Base-by-base conservation (phyloP, 1,140 invertebrate species). In the Cyclina sinensis region DNA sequence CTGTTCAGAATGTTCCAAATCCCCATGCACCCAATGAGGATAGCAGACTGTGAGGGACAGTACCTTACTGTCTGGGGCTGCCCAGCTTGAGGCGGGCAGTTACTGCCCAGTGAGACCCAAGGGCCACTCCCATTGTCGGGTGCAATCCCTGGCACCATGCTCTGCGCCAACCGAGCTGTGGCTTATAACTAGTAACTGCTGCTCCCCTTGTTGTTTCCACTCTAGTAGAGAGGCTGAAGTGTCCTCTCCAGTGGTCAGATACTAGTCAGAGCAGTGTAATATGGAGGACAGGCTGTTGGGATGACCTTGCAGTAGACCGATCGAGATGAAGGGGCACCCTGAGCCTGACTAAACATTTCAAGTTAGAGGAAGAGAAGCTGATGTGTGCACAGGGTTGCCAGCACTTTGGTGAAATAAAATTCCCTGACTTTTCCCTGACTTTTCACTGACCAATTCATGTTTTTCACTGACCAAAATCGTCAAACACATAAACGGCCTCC, bases 1-100 rank as follows among this genome's bases (percentile, higher is more conserved):
- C 70, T 86, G 57, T 68, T 86, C 21, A 62, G 43, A 0, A 4
- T 73, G 24, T 24, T 14, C 43, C 62, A 46, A 48, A 70, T n/a
- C 59, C 57, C 78, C 68, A 83, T 27, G 59, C 78, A 88, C 79
- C 79, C 79, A 82, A 27, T 82, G 59, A 73, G 35, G 86, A 24
- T 83, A 30, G 79, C 54, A 62, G 68, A 24, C 68, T 21, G 78
- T 88, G 62, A 62, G 54, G 82, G 80, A 14, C 57, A 83, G 39
- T 27, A 65, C 80, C 57, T 83, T 65, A 59, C 35, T 83, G 54
- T 32, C 80, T 39, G 62, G 82, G 82, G 37, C 48, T 70, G 62
- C 82, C 46, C 39, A 48, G 39, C 65, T 85, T 70, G 32, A 73
- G 82, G 43, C 54, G 79, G 79, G 59, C 59, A 30, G 62, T 83